A percentile compares a stretch with the other conserved stretches of the same genome.
These are phyloP conservation scores for Scaptodrosophila lebanonensis DNA, from an alignment of 1,140 invertebrate genomes.

Conservation along the genomic window DNA sequence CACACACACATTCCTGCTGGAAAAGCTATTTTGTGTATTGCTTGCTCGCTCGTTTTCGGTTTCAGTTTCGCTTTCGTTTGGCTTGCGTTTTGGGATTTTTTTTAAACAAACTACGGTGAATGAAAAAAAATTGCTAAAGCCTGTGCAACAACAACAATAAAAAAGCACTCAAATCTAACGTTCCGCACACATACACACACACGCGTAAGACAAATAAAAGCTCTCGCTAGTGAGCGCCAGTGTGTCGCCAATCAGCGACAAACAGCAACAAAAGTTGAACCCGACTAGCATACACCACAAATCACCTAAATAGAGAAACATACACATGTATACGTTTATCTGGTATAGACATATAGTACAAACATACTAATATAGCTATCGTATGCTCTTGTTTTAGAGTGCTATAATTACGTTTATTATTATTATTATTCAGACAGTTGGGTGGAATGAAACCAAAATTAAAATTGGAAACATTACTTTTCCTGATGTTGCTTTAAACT, in stretches of 20 bases:
- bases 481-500: no score
- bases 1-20: conserved; percentile 5
- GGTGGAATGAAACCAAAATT: no score
- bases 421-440: no score
- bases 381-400: no score
- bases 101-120: no score
- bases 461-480: no score
- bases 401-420: no score
- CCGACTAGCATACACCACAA: no score
- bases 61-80: conserved; percentile 35
- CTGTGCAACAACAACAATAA: no score
- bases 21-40: conserved; percentile 35
- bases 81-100: neutral
- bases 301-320: neutral
- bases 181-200: neutral
- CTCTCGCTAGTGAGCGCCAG: conserved; percentile 61
- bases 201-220: conserved; percentile 28
- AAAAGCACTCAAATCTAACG: conserved; percentile 22
- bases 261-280: no score
- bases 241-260: conserved; percentile 45
- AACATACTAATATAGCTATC: no score
- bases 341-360: conserved; percentile 39
- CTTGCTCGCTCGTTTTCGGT: conserved; percentile 37
- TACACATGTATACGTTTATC: conserved; percentile 5
- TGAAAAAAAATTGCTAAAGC: no score